phyloP scores from a whole-genome alignment of 2,113 vertebrate species.

The Chrysochloris asiatica region DNA sequence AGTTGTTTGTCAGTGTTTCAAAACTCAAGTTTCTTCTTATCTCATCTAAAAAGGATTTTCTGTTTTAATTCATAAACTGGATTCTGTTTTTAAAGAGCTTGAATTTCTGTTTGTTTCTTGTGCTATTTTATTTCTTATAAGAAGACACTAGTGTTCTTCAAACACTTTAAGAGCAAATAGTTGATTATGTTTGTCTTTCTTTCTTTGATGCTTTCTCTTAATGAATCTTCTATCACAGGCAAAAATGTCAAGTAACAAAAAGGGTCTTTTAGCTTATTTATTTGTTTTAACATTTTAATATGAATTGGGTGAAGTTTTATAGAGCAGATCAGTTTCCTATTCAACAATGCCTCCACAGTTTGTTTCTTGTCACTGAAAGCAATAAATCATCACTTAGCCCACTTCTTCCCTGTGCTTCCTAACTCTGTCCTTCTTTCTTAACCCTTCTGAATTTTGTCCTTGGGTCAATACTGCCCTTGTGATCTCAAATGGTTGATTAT shows the following conservation, averaged over 20 bases:
- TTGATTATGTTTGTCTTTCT: not conserved
- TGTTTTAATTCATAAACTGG: not conserved
- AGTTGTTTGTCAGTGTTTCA: not conserved
- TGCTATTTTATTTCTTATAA: not conserved
- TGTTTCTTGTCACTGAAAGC: too few species aligned
- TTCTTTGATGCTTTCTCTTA: not conserved
- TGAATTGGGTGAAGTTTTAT: too few species aligned
- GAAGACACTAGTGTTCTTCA: not conserved
- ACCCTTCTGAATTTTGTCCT: too few species aligned
- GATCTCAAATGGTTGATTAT: too few species aligned
- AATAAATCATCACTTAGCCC: too few species aligned
- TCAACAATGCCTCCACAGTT: too few species aligned
- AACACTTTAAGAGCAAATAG: not conserved
- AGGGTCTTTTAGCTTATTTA: not conserved
- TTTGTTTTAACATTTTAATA: too few species aligned
- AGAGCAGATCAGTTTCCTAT: too few species aligned
- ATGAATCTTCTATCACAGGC: not conserved
- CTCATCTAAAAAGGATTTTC: not conserved
- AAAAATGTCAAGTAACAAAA: not conserved
- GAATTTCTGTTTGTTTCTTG: not conserved
- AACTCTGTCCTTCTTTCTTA: too few species aligned
- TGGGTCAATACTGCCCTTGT: too few species aligned
- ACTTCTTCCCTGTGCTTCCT: too few species aligned
- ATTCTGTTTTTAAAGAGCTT: not conserved
- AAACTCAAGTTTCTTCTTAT: not conserved